These are phyloP conservation scores for Perca flavescens DNA, from an alignment of 2,113 vertebrate species.

Conservation along the genomic window DNA sequence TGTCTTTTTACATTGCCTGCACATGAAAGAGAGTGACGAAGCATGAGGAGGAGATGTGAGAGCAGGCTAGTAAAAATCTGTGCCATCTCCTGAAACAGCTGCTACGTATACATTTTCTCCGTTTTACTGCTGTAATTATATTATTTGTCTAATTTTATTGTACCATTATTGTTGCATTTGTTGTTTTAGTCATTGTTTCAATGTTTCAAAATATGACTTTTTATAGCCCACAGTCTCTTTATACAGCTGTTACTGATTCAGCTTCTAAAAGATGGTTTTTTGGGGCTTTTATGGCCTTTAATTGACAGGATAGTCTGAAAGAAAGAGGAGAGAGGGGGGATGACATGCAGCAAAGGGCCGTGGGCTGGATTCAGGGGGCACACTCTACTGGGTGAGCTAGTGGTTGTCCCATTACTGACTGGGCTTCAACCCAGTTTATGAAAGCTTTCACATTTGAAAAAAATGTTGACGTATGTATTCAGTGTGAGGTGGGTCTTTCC, in stretches of 20 bases:
- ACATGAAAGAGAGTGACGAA: slow-evolving; percentile 50
- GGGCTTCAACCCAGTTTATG: background rate
- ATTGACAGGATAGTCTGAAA: too few species aligned
- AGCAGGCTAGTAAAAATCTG: background rate
- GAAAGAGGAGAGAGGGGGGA: too few species aligned
- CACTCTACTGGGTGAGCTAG: too few species aligned
- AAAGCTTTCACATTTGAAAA: background rate
- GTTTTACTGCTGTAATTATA: background rate
- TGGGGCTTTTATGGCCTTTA: too few species aligned
- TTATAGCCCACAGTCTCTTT: background rate
- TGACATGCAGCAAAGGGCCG: too few species aligned
- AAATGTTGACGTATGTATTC: background rate
- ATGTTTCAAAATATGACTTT: background rate
- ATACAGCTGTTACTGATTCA: background rate
- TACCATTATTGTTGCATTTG: background rate
- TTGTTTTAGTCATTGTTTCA: background rate
- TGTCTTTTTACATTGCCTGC: slow-evolving; percentile 48
- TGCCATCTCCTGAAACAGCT: slow-evolving; percentile 18
- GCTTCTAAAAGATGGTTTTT: background rate
- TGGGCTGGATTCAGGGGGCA: too few species aligned
- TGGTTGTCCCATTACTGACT: background rate
- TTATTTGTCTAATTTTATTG: background rate
- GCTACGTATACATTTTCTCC: background rate
- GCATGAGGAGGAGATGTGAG: slow-evolving; percentile 8
- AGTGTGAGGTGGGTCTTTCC: background rate